A percentile compares a stretch with the other conserved stretches of the same genome.
Evolutionary conservation across 2,888 invertebrate species (phyloP).

Genomic region (Euplagia quadripunctaria): DNA sequence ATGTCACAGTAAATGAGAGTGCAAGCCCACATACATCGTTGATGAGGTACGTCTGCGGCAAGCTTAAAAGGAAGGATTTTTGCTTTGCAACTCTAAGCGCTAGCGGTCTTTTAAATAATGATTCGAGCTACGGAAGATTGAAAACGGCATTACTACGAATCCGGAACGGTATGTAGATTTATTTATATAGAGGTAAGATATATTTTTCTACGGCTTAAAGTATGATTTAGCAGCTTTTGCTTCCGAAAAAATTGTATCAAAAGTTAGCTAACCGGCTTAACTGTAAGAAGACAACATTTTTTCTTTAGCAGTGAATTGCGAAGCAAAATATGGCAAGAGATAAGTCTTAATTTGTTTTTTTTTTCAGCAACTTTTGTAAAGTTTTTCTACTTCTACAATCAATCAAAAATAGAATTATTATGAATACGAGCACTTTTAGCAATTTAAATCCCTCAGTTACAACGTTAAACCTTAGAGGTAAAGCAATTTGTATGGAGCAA

Average conservation of each 20-base stretch:
- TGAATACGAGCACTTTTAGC: too few relatives aligned
- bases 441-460: too few relatives aligned
- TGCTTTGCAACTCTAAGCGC: constrained; percentile 51
- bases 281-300: background rate
- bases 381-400: too few relatives aligned
- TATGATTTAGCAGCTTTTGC: too few relatives aligned
- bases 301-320: background rate
- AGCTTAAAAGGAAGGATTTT: constrained; percentile 53
- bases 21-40: constrained; percentile 48
- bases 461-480: too few relatives aligned
- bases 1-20: constrained; percentile 58
- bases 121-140: constrained; percentile 35
- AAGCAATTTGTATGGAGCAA: too few relatives aligned
- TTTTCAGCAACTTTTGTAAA: too few relatives aligned
- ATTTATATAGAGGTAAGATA: background rate
- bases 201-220: background rate
- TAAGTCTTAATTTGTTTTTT: too few relatives aligned
- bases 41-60: constrained; percentile 51
- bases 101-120: constrained; percentile 60
- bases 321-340: too few relatives aligned
- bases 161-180: background rate
- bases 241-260: background rate
- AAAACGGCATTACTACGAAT: background rate
- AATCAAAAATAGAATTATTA: too few relatives aligned
- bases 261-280: background rate